phyloP scores from a whole-genome alignment of 2,888 invertebrate species.

The Tetrapedia diversipes region DNA sequence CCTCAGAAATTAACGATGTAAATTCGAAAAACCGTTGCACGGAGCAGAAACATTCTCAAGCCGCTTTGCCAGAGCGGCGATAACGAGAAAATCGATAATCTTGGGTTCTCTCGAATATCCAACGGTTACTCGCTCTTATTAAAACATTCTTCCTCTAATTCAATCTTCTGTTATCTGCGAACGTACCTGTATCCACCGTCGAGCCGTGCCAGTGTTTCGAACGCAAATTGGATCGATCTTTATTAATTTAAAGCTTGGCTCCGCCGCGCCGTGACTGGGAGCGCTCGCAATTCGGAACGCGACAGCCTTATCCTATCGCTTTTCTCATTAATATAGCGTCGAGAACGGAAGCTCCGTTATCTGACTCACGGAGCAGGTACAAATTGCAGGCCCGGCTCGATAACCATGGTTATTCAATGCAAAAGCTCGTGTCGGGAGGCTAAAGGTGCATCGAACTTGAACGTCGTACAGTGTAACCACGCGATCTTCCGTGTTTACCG shows the following conservation, averaged over 20 bases:
- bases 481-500: background rate
- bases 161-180: background rate
- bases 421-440: conserved; percentile 27
- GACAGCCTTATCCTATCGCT: conserved; percentile 47
- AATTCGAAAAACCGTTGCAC: background rate
- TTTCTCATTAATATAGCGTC: conserved; percentile 48
- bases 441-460: conserved; percentile 5
- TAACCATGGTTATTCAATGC: conserved; percentile 42
- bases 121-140: background rate
- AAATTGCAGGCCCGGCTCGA: conserved; percentile 42
- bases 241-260: conserved; percentile 26
- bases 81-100: too few relatives aligned
- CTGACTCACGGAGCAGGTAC: conserved; percentile 42
- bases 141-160: background rate
- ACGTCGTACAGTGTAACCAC: background rate
- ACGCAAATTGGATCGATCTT: conserved; percentile 17
- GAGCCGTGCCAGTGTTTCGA: background rate
- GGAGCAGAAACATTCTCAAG: background rate
- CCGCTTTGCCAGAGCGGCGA: background rate
- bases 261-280: background rate
- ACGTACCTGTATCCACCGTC: too few relatives aligned
- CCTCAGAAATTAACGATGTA: background rate
- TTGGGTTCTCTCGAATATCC: background rate
- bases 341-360: conserved; percentile 32
- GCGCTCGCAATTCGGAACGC: conserved; percentile 30